A percentile compares a stretch with the other conserved stretches of the same genome.
phyloP scores from a whole-genome alignment of 2,113 vertebrate genomes.

The Atractosteus spatula region DNA sequence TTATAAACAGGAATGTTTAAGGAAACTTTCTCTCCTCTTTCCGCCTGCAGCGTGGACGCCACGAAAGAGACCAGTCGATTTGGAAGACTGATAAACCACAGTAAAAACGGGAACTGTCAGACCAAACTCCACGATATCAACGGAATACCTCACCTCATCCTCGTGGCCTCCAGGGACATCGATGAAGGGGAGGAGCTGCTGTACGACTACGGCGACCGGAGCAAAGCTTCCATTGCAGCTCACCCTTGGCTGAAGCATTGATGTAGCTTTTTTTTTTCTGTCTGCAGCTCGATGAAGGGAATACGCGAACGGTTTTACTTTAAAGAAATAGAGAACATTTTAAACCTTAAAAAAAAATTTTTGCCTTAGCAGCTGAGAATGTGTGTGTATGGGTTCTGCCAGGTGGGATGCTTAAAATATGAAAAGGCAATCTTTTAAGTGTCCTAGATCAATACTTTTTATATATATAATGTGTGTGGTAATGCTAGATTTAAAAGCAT shows the following conservation, averaged over 20 bases:
- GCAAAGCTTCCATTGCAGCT: slow-evolving; percentile 81
- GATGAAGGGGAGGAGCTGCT: slow-evolving; percentile 83
- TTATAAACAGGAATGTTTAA: no score
- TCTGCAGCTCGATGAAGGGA: slow-evolving; percentile 28
- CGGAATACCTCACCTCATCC: slow-evolving; percentile 85
- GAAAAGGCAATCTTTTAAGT: slow-evolving; percentile 54
- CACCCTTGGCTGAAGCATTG: slow-evolving; percentile 91
- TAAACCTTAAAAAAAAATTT: slow-evolving; percentile 43
- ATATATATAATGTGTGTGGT: slow-evolving; percentile 59
- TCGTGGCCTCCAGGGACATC: slow-evolving; percentile 87
- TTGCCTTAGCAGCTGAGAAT: slow-evolving; percentile 63
- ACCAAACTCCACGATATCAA: slow-evolving; percentile 86
- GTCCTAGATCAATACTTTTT: slow-evolving; percentile 73
- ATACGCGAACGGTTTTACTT: slow-evolving; percentile 39
- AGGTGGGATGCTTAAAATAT: slow-evolving; percentile 25
- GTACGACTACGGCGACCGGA: slow-evolving; percentile 93
- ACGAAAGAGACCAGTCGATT: slow-evolving; percentile 83
- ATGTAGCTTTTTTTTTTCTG: slow-evolving; percentile 14
- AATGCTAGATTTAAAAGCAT: slow-evolving; percentile 59
- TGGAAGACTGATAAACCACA: slow-evolving; percentile 91
- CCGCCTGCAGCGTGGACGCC: slow-evolving; percentile 77
- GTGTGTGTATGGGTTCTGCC: slow-evolving; percentile 33
- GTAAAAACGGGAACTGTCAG: slow-evolving; percentile 91
- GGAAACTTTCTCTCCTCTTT: no score
- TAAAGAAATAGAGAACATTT: slow-evolving; percentile 36